Percentiles rank a stretch among this genome's conserved stretches.
phyloP scores from a whole-genome alignment of 2,888 invertebrate genomes.

The Tachina lurida region DNA sequence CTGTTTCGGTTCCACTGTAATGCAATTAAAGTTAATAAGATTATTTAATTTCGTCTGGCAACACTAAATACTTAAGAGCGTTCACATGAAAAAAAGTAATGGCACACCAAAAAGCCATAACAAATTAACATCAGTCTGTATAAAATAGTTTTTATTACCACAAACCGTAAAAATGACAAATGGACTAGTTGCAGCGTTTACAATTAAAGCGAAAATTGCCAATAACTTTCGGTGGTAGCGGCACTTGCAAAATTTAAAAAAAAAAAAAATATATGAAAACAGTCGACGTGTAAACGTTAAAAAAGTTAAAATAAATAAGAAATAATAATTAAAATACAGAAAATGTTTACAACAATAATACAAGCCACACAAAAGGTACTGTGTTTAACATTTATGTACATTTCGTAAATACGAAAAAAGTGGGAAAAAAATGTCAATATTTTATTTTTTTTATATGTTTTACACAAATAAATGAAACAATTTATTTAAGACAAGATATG shows the following conservation, averaged over 20 bases:
- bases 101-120: constrained; percentile 18
- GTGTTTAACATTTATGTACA: constrained; percentile 6
- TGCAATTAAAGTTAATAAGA: neutral
- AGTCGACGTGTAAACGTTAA: constrained; percentile 39
- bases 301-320: constrained; percentile 41
- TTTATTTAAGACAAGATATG: too few species aligned
- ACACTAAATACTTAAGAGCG: neutral
- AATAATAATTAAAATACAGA: constrained; percentile 13
- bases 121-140: constrained; percentile 52
- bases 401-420: too few species aligned
- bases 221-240: constrained; percentile 11
- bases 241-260: neutral
- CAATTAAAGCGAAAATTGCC: constrained; percentile 24
- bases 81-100: constrained; percentile 4
- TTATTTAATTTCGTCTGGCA: neutral
- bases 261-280: constrained; percentile 8
- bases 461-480: too few species aligned
- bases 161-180: constrained; percentile 9
- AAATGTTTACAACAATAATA: constrained; percentile 55
- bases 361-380: constrained; percentile 47
- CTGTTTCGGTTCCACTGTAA: neutral
- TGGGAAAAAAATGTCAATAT: too few species aligned
- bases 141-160: constrained; percentile 46
- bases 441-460: too few species aligned
- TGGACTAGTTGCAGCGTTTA: constrained; percentile 3